Conservation (phyloP, 2,797 vertebrate genomes). For the Kryptopterus vitreolus region DNA sequence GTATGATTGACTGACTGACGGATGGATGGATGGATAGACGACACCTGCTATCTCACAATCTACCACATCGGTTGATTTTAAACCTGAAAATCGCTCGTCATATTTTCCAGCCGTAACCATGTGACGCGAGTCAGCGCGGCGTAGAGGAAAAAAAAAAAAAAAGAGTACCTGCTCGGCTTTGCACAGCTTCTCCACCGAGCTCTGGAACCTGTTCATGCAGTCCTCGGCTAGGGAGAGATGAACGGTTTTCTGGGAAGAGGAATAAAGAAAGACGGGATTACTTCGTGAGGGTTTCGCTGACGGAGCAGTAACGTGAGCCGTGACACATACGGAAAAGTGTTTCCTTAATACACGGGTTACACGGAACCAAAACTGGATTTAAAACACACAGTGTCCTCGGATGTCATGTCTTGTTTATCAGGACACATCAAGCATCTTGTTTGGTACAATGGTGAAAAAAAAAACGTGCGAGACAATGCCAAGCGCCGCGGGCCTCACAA, state of each 20-base stretch:
- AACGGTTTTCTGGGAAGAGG: slow-evolving; percentile 82
- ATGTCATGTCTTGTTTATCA: not conserved
- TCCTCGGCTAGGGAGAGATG: slow-evolving; percentile 93
- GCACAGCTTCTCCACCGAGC: slow-evolving; percentile 91
- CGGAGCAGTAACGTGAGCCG: not conserved
- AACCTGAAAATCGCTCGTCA: no score
- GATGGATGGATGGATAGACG: no score
- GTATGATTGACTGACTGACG: not conserved
- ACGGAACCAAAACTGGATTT: not conserved
- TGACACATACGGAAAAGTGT: not conserved
- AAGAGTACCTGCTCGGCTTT: slow-evolving; percentile 90
- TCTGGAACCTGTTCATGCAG: slow-evolving; percentile 85
- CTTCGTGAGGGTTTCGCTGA: no score
- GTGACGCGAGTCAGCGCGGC: no score
- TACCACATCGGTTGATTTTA: no score
- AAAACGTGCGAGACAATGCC: not conserved
- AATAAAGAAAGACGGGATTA: not conserved
- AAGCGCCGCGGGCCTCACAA: no score
- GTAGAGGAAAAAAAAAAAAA: no score
- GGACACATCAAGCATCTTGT: no score
- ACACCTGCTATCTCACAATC: no score
- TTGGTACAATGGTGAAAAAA: not conserved
- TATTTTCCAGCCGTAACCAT: no score
- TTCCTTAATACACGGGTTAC: not conserved
- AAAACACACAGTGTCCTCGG: not conserved